These are phyloP conservation scores for Catharus minimus DNA, from an alignment of 2,113 vertebrate genomes.

Conservation along the genomic window DNA sequence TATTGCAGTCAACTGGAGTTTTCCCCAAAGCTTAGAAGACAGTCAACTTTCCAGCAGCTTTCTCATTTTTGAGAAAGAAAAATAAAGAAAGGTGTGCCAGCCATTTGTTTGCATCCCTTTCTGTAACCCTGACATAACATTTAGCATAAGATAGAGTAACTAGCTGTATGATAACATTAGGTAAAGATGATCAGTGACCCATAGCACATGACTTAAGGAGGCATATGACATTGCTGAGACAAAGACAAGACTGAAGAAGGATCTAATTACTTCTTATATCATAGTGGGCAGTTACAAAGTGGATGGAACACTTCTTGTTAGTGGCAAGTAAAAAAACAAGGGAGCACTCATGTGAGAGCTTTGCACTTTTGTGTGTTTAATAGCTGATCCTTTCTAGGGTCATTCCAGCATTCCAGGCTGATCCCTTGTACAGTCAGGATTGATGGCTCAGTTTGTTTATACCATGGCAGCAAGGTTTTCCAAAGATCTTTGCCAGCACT, in stretches of 20 bases:
- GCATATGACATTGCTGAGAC: not conserved
- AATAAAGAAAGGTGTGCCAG: not conserved
- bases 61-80: not conserved
- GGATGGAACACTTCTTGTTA: not conserved
- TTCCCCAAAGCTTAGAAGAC: not conserved
- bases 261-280: not conserved
- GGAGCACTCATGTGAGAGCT: fast-evolving
- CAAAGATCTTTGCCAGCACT: not conserved
- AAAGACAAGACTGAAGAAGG: not conserved
- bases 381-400: not conserved
- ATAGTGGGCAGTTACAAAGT: not conserved
- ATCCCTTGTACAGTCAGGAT: not conserved
- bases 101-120: not conserved
- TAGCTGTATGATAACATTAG: not conserved
- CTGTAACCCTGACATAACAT: not conserved
- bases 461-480: not conserved
- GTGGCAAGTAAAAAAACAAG: not conserved
- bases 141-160: not conserved
- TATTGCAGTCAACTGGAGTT: not conserved
- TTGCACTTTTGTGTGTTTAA: not conserved
- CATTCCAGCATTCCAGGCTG: not conserved
- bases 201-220: not conserved
- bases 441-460: not conserved
- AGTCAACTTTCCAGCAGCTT: not conserved
- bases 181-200: not conserved